Base-by-base conservation (phyloP, 2,113 vertebrate species). In the Tringa solitaria region DNA sequence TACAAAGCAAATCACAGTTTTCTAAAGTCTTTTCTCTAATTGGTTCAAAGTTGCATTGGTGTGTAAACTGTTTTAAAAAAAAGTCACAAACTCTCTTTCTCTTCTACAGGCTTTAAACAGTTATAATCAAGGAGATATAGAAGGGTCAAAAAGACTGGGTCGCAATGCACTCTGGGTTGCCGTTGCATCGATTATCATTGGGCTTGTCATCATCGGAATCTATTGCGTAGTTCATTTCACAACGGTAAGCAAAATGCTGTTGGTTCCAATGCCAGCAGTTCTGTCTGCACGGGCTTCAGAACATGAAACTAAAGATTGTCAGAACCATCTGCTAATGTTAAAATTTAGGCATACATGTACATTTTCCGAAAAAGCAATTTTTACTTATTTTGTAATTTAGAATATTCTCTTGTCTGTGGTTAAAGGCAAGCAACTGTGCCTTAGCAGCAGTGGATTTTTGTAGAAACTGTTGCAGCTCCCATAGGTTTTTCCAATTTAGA, bases 131-230 rank as follows among this genome's bases (percentile, higher is more conserved):
- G 98, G 98, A 56, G 98, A 99, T 86, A 96, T 98, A 3, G 99
- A 99, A 59, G 99, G 98, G 84, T 98, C 98, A 84, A 96, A 81
- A 93, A 94, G 98, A 64, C 97, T 99, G 83, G 99, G 98, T 80
- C 97, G 95, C 91, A 99, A 98, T 32, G 99, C 99, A 18, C 97
- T 99, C 72, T 98, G 98, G 97, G 98, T 99, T 37, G 98, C 98
- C 39, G 96, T 99, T 2, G 98, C 98, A 17, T 99, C 99, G 6
- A 98, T 99, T 72, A 73, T 98, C 91, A 99, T 99, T 4, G 99
- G 99, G 80, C 96, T 99, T 17, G 16, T 98, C 88, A 92, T 99
- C 94, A 98, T 99, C 12, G 96, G 96, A 10, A 85, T 98, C 81
- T 98, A 95, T 77, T 98, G 93, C 22, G 94, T 86, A 10, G 98